phyloP scores from a whole-genome alignment of 2,888 invertebrate genomes.

The Macropis europaea region DNA sequence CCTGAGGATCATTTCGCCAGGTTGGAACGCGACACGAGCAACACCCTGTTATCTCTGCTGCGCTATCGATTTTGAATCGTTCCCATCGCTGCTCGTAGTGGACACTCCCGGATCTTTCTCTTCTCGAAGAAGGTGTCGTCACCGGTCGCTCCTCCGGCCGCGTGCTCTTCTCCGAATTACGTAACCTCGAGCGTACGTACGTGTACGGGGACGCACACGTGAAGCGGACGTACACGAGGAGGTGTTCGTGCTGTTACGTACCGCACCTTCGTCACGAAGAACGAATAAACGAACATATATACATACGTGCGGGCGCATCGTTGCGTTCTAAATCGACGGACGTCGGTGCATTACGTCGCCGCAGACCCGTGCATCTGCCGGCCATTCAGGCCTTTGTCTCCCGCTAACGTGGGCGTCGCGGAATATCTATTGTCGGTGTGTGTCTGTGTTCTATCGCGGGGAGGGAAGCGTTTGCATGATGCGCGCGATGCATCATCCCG shows the following conservation, averaged over 20 bases:
- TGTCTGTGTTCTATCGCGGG: conserved; percentile 1
- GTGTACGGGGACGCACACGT: conserved; percentile 7
- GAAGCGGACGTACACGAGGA: conserved; percentile 14
- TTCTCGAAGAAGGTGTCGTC: conserved; percentile 64
- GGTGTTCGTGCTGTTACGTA: conserved; percentile 43
- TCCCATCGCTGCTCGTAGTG: conserved; percentile 52
- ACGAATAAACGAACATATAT: conserved; percentile 57
- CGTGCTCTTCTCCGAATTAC: conserved; percentile 70
- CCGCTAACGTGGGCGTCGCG: conserved; percentile 69
- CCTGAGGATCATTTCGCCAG: too few relatives aligned
- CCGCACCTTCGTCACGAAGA: conserved; percentile 71
- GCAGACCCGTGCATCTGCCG: conserved; percentile 63
- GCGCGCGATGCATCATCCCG: conserved; percentile 53
- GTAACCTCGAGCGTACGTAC: conserved; percentile 54
- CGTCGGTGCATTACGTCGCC: conserved; percentile 59
- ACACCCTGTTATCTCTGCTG: too few relatives aligned
- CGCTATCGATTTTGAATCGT: too few relatives aligned
- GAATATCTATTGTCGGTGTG: conserved; percentile 68
- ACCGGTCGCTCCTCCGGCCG: conserved; percentile 59
- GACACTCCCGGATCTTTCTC: conserved; percentile 69
- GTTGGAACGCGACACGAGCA: too few relatives aligned
- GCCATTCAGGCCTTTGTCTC: conserved; percentile 71
- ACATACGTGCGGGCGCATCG: conserved; percentile 52
- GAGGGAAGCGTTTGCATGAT: conserved; percentile 39
- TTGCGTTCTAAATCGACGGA: conserved; percentile 70